Evolutionary conservation across 2,797 vertebrate species (phyloP).

Genomic region (Coendou prehensilis): DNA sequence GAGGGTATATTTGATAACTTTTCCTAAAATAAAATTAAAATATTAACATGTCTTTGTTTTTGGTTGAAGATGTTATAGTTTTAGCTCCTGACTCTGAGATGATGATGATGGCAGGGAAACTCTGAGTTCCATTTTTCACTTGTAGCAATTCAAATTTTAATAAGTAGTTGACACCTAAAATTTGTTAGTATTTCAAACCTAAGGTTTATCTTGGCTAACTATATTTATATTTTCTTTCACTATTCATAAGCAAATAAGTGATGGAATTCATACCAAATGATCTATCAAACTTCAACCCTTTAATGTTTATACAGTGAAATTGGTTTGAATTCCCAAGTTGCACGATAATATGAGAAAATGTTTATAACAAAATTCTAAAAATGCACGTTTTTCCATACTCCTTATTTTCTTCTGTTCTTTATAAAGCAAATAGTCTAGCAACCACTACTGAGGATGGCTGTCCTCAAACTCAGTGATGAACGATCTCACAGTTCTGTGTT

Average conservation of each 20-base stretch:
- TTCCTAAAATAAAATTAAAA: slow-evolving; percentile 55
- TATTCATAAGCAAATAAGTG: neutral
- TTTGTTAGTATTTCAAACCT: neutral
- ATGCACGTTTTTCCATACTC: slow-evolving; percentile 10
- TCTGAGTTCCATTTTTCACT: slow-evolving; percentile 25
- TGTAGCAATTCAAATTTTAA: slow-evolving; percentile 52
- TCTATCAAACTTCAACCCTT: neutral
- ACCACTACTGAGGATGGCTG: slow-evolving; percentile 59
- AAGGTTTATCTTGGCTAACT: neutral
- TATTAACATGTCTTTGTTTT: neutral
- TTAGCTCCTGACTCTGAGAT: slow-evolving; percentile 15
- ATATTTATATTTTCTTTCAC: neutral
- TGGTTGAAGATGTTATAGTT: neutral
- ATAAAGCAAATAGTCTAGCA: slow-evolving; percentile 69
- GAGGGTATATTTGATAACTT: slow-evolving; percentile 30
- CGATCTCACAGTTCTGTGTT: slow-evolving; percentile 82
- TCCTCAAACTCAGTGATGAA: slow-evolving; percentile 78
- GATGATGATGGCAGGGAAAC: neutral
- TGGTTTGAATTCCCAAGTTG: neutral
- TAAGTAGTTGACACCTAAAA: neutral
- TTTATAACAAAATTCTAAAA: slow-evolving; percentile 13
- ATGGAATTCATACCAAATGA: neutral
- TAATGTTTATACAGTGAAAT: neutral
- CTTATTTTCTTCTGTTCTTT: slow-evolving; percentile 77
- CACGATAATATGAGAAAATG: neutral